Evolutionary conservation across 2,888 invertebrate genomes (phyloP), one percentile per base, ranked within the genome.

Genomic region (Pomacea canaliculata): DNA sequence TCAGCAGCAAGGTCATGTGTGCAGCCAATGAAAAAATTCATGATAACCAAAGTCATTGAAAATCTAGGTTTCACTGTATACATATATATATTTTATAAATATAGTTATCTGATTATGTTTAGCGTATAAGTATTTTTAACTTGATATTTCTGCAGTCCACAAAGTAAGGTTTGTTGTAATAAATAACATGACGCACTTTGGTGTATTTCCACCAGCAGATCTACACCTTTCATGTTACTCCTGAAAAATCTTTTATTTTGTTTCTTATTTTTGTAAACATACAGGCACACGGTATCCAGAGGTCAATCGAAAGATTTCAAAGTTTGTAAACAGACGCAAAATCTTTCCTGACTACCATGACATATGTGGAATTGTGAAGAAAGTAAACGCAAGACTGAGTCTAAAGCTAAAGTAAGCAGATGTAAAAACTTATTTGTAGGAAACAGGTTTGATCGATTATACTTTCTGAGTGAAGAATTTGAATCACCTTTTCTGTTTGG

Each of bases 241-340:
- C 7, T 12, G 23, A 71, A 27, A 71, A 51, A 56, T 27, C 12
- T 46, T 9, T 5, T 16, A 48, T 48, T 70, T 70, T 70, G 18
- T 70, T 48, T 48, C 5, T 49, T 27, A 19, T 65, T 49, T 37
- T 51, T 16, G 18, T 13, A 68, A 12, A 71, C 63, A 7, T 70
- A 19, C 91, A 93, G 83, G 92, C 88, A 73, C 94, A 92, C 37
- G 94, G 92, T 88, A 94, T 92, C 87, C 92, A 37, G 90, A 89
- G 79, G 86, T 92, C 12, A 91, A 92, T 84, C 86, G 84, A 65
- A 89, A 89, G 66, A 85, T 92, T 56, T 89, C 89, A 73, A 90
- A 84, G 75, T 91, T 90, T 82, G 86, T 92, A 73, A 92, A 92
- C 83, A 91, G 88, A 76, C 86, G 83, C 70, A 88, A 89, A 79